Percentiles rank a stretch among this genome's conserved stretches.
phyloP scores from a whole-genome alignment of 2,888 invertebrate species.

The Drosophila suboccidentalis region DNA sequence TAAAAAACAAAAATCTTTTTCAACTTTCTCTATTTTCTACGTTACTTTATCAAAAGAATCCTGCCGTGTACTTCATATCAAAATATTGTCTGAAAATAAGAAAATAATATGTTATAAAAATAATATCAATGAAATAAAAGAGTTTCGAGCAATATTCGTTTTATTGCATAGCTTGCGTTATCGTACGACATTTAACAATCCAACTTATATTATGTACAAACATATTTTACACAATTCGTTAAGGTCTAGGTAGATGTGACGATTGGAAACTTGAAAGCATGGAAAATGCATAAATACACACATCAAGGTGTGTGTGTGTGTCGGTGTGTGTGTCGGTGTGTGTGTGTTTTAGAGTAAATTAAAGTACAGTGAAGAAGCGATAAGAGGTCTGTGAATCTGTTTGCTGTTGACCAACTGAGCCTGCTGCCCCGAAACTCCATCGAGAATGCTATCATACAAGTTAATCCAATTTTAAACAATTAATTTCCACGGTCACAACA shows the following conservation, averaged over 20 bases:
- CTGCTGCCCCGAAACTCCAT: conserved; percentile 48
- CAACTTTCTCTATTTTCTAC: too few relatives aligned
- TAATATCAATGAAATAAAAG: too few relatives aligned
- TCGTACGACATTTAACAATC: conserved; percentile 74
- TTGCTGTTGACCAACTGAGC: too few relatives aligned
- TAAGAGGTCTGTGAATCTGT: conserved; percentile 30
- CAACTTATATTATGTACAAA: conserved; percentile 71
- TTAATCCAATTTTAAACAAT: conserved; percentile 43
- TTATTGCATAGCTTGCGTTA: conserved; percentile 76
- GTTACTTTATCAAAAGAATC: too few relatives aligned
- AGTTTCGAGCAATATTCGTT: conserved; percentile 66
- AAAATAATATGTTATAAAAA: too few relatives aligned
- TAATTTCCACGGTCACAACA: conserved; percentile 32
- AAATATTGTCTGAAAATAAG: too few relatives aligned
- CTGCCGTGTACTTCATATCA: too few relatives aligned
- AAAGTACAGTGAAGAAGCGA: conserved; percentile 18
- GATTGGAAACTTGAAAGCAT: conserved; percentile 13
- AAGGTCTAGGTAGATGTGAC: conserved; percentile 51
- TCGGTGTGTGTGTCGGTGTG: conserved; percentile 4
- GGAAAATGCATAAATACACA: conserved; percentile 46
- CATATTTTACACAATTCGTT: conserved; percentile 69
- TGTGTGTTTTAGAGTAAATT: conserved; percentile 1
- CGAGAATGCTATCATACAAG: conserved; percentile 41
- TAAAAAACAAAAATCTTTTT: too few relatives aligned
- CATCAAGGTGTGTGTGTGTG: conserved; percentile 5